These are phyloP conservation scores for Proteles cristata DNA, from an alignment of 2,113 vertebrate species.

Conservation along the genomic window DNA sequence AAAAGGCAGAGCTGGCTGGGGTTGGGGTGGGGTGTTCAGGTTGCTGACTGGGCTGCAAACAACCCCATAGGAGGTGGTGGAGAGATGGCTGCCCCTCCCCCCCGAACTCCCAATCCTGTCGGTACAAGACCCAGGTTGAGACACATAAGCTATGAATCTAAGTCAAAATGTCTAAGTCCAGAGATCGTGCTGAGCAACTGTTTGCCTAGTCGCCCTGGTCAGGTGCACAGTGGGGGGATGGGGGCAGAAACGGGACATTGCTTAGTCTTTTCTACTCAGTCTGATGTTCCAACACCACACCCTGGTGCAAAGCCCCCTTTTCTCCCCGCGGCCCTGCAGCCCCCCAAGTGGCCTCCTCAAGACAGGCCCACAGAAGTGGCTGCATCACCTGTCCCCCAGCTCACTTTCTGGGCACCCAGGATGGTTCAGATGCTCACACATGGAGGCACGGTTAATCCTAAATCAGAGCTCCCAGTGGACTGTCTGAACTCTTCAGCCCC, in stretches of 20 bases:
- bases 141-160: background rate
- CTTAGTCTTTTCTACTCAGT: background rate
- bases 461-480: rapidly evolving
- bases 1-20: background rate
- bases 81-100: background rate
- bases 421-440: background rate
- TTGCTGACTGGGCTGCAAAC: background rate
- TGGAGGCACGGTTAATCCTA: background rate
- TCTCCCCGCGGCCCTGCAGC: background rate
- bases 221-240: background rate
- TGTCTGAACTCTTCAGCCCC: background rate
- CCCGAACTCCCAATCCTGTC: background rate
- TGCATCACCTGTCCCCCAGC: background rate
- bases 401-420: background rate
- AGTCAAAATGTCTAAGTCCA: background rate
- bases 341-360: background rate
- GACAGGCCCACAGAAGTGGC: background rate
- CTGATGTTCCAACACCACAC: background rate
- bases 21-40: background rate
- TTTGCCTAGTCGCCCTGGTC: background rate
- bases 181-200: rapidly evolving
- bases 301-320: background rate
- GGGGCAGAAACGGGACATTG: background rate
- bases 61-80: background rate
- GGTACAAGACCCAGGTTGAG: background rate